These are phyloP conservation scores for Cacoxenus indagator DNA, from an alignment of 2,888 invertebrate species.

Conservation along the genomic window DNA sequence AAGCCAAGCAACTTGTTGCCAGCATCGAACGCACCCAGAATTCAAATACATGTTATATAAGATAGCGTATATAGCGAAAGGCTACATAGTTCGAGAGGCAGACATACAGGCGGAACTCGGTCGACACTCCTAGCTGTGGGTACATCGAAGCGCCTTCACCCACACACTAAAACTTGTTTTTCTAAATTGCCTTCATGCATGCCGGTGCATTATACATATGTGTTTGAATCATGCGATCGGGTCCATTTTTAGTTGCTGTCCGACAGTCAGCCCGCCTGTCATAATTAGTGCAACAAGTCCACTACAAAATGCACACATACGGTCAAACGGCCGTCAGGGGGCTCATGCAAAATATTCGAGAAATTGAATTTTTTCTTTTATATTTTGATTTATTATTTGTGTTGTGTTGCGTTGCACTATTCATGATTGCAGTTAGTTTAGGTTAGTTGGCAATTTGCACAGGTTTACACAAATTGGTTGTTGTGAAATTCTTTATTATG, in stretches of 20 bases:
- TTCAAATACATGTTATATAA: too few species aligned
- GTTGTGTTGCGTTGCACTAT: constrained; percentile 18
- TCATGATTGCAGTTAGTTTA: neutral
- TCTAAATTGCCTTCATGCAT: neutral
- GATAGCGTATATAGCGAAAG: too few species aligned
- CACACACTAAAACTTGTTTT: neutral
- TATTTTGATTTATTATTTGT: neutral
- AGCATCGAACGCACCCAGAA: neutral
- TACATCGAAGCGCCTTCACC: neutral
- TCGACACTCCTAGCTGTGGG: neutral
- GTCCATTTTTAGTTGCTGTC: neutral
- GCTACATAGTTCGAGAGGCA: too few species aligned
- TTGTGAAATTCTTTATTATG: neutral
- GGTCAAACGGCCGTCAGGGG: neutral
- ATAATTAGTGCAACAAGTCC: constrained; percentile 6
- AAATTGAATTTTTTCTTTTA: constrained; percentile 23
- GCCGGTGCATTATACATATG: neutral
- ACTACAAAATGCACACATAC: too few species aligned
- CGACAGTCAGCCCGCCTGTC: neutral
- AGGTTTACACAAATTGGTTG: neutral
- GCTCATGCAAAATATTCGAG: constrained; percentile 44
- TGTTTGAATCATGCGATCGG: neutral
- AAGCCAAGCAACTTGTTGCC: neutral
- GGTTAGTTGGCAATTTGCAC: neutral
- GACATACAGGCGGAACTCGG: neutral